Conservation (phyloP, 2,113 vertebrate genomes). For the Helogale parvula region DNA sequence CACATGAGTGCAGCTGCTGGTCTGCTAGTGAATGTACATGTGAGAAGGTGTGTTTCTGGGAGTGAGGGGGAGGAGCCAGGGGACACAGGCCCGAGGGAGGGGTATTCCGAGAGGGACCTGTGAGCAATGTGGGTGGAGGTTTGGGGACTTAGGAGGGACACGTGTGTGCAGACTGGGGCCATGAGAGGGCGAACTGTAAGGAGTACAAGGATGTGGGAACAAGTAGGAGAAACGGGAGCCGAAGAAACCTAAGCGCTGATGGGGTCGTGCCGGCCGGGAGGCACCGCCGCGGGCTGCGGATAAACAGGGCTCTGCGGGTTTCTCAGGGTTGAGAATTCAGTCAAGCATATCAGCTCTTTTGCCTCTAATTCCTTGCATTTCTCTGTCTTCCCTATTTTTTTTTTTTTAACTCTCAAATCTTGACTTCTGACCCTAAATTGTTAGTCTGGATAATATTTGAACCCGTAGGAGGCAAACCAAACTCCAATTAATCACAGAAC, state of each 20-base stretch:
- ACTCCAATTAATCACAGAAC: not conserved
- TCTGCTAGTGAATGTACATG: not conserved
- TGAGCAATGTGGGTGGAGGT: not conserved
- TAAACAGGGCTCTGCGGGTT: not conserved
- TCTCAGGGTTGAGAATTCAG: not conserved
- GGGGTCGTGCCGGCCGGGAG: not conserved
- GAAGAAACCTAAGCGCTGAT: not conserved
- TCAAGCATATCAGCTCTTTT: not conserved
- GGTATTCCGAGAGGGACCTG: fast-evolving
- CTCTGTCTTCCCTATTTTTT: not conserved
- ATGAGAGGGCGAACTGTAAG: not conserved
- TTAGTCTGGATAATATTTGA: not conserved
- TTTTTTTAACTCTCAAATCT: not conserved
- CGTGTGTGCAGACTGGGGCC: not conserved
- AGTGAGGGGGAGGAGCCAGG: fast-evolving
- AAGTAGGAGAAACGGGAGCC: not conserved
- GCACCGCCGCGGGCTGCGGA: not conserved
- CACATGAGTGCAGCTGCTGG: not conserved
- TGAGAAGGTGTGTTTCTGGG: not conserved
- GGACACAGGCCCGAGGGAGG: fast-evolving
- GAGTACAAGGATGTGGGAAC: not conserved
- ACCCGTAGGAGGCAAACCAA: not conserved
- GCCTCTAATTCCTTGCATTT: not conserved
- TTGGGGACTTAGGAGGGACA: not conserved
- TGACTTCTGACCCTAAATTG: not conserved